These are phyloP conservation scores for Polypedilum vanderplanki DNA, from an alignment of 1,140 invertebrate species.

Conservation along the genomic window DNA sequence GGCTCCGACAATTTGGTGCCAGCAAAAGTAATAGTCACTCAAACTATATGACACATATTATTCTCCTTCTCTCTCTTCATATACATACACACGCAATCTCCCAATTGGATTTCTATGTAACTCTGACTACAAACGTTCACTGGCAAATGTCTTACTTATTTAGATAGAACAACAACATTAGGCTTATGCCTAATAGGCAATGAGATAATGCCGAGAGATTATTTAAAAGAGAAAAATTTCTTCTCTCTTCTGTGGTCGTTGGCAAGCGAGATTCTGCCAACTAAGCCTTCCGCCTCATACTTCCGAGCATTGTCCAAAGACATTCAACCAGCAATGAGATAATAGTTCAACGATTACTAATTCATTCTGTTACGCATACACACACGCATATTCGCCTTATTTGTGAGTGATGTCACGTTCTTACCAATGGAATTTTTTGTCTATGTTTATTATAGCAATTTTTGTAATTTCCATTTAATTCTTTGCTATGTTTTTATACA, in stretches of 20 bases:
- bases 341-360: not conserved
- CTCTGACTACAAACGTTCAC: no score
- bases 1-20: slow-evolving; percentile 22
- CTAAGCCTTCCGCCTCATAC: not conserved
- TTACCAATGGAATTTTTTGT: no score
- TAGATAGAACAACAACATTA: not conserved
- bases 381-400: not conserved
- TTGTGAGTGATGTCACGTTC: not conserved
- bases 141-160: no score
- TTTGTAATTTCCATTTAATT: no score
- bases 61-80: not conserved
- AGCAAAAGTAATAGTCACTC: slow-evolving; percentile 26
- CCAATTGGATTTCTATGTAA: no score
- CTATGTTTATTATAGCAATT: no score
- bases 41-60: slow-evolving; percentile 14
- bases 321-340: not conserved
- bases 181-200: not conserved
- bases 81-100: not conserved
- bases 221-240: not conserved
- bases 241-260: not conserved
- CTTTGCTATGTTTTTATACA: no score
- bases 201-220: slow-evolving; percentile 12
- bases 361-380: not conserved
- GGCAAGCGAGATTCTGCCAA: not conserved
- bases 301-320: not conserved